Evolutionary conservation across 2,888 invertebrate species (phyloP).

Genomic region (Sinhomidia bicolor): DNA sequence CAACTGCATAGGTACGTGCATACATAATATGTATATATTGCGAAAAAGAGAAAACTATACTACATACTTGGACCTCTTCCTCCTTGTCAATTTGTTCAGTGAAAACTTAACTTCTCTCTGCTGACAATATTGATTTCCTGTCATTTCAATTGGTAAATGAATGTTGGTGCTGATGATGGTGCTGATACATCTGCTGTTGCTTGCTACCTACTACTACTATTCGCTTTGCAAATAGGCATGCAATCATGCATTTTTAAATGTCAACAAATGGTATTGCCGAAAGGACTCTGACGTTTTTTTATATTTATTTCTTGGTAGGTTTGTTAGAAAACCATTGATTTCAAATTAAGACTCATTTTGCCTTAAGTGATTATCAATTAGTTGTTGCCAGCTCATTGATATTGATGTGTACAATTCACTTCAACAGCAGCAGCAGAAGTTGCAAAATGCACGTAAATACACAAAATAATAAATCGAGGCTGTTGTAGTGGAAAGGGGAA

Average conservation of each 20-base stretch:
- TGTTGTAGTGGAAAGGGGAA: no score
- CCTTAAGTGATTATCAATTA: constrained; percentile 50
- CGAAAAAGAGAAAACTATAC: constrained; percentile 26
- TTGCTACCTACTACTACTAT: no score
- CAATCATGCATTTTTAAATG: constrained; percentile 56
- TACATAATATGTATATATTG: not conserved
- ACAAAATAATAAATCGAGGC: not conserved
- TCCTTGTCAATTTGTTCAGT: constrained; percentile 63
- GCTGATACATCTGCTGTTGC: not conserved
- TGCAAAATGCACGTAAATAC: not conserved
- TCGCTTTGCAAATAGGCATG: constrained; percentile 35
- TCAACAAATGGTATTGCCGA: constrained; percentile 1
- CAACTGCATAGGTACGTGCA: no score
- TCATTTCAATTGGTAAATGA: constrained; percentile 43
- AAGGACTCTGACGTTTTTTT: not conserved
- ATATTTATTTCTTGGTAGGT: constrained; percentile 32
- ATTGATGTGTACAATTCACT: not conserved
- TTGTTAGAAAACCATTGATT: constrained; percentile 41
- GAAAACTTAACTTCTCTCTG: constrained; percentile 31
- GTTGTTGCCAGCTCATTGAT: not conserved
- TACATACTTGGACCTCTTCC: not conserved
- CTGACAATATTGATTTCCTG: constrained; percentile 63
- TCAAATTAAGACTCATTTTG: constrained; percentile 60
- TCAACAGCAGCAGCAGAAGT: not conserved
- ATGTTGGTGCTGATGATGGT: not conserved